Evolutionary conservation across 1,140 invertebrate genomes (phyloP).

Genomic region (Cydia strobilella): DNA sequence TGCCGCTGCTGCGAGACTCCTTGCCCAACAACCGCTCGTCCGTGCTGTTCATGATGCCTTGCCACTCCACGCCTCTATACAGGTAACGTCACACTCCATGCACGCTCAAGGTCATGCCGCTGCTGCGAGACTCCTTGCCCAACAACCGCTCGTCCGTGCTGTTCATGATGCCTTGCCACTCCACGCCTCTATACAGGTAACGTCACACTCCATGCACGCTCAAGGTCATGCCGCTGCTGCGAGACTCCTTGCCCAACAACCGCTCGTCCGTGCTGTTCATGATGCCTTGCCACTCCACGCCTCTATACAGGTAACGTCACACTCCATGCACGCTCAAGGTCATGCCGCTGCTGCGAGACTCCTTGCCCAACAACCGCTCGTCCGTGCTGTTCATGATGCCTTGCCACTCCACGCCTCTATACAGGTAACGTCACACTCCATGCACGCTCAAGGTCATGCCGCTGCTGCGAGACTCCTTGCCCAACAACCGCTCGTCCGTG

Average conservation of each 20-base stretch:
- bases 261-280: slow-evolving; percentile 88
- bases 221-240: slow-evolving; percentile 86
- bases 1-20: slow-evolving; percentile 84
- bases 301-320: too few relatives aligned
- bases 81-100: too few relatives aligned
- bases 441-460: slow-evolving; percentile 88
- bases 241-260: slow-evolving; percentile 79
- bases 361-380: slow-evolving; percentile 78
- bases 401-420: slow-evolving; percentile 96
- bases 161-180: slow-evolving; percentile 97
- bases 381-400: slow-evolving; percentile 94
- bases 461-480: slow-evolving; percentile 81
- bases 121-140: slow-evolving; percentile 81
- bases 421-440: too few relatives aligned
- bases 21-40: slow-evolving; percentile 78
- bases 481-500: slow-evolving; percentile 81
- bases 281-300: slow-evolving; percentile 97
- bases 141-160: slow-evolving; percentile 83
- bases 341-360: slow-evolving; percentile 85
- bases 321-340: slow-evolving; percentile 87
- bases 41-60: slow-evolving; percentile 95
- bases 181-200: too few relatives aligned
- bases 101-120: slow-evolving; percentile 86
- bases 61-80: slow-evolving; percentile 96
- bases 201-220: too few relatives aligned